phyloP scores from a whole-genome alignment of 2,113 vertebrate genomes.

The Lontra canadensis region DNA sequence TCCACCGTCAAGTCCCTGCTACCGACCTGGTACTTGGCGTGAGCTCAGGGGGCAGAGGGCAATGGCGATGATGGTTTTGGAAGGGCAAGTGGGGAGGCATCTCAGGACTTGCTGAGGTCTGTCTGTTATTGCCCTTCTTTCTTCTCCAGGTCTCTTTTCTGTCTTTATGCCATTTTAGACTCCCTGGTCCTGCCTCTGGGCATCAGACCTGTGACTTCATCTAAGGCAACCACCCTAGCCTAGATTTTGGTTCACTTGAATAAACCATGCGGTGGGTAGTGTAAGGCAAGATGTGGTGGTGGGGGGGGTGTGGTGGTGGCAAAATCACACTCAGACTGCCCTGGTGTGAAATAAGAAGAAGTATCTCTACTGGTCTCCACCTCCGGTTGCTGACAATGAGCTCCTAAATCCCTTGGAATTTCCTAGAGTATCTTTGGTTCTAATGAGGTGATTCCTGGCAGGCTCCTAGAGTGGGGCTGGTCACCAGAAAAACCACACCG shows the following conservation, averaged over 20 bases:
- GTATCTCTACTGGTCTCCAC: not conserved
- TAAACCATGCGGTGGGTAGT: not conserved
- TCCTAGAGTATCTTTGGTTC: not conserved
- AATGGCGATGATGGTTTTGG: not conserved
- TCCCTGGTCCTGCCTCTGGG: not conserved
- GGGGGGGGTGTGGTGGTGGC: no score
- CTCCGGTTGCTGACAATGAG: not conserved
- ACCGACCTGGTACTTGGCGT: no score
- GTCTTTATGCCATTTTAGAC: not conserved
- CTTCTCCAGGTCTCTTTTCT: not conserved
- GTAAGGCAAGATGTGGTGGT: rapidly evolving
- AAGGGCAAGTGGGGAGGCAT: not conserved
- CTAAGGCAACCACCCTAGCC: not conserved
- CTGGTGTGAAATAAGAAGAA: not conserved
- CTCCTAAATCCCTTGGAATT: not conserved
- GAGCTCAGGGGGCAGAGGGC: not conserved
- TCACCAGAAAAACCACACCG: not conserved
- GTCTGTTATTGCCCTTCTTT: not conserved
- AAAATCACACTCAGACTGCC: not conserved
- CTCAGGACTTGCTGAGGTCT: not conserved
- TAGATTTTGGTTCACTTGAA: not conserved
- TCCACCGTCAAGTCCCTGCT: not conserved
- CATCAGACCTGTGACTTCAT: not conserved
- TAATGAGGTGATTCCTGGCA: not conserved
- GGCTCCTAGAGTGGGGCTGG: not conserved